Evolutionary conservation across 2,113 vertebrate species (phyloP), one percentile per base, ranked within the genome.

Genomic region (Colossoma macropomum): DNA sequence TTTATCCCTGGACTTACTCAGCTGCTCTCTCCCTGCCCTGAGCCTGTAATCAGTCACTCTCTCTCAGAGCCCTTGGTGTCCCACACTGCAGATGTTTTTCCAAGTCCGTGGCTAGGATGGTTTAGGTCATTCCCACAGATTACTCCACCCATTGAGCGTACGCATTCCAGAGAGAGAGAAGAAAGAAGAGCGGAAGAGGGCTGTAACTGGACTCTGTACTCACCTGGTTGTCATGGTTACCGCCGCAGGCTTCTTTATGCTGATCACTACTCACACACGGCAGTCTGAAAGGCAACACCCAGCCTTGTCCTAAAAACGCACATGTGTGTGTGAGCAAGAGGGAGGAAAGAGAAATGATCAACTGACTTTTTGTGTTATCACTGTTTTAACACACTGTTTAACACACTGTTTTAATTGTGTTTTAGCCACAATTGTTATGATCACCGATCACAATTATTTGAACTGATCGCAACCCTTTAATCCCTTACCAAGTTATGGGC

Each of bases 151-250:
- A 59, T 1, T 52, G 28, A 30, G 50, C 59, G 23, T 3, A 28
- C 27, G 41, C 73, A 71, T 71, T 76, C 71, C 45, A 86, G 75
- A 84, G 77, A 84, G 69, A 6, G 41, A 84, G 82, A 79, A 84
- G 84, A 81, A 66, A 85, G 85, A 59, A 21, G 50, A 87, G 79
- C 79, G 69, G 28, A 63, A 62, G 32, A 87, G 59, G 76, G 77
- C n/a, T 62, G 75, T 62, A 45, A 62, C 32, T 34, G 75, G 59
- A 41, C n/a, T 77, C 28, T 62, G 68, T 27, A 23, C 34, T 41
- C n/a, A 71, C 28, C 78, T 80, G 30, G 66, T 19, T 25, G 19
- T 32, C 25, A 41, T 45, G 34, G 52, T 45, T 72, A 59, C 4
- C 62, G 56, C 27, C 63, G 48, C 30, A 50, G 19, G 60, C 60